Percentiles rank a stretch among this genome's conserved stretches.
Evolutionary conservation across 2,888 invertebrate species (phyloP).

Genomic region (Eupeodes latifasciatus): DNA sequence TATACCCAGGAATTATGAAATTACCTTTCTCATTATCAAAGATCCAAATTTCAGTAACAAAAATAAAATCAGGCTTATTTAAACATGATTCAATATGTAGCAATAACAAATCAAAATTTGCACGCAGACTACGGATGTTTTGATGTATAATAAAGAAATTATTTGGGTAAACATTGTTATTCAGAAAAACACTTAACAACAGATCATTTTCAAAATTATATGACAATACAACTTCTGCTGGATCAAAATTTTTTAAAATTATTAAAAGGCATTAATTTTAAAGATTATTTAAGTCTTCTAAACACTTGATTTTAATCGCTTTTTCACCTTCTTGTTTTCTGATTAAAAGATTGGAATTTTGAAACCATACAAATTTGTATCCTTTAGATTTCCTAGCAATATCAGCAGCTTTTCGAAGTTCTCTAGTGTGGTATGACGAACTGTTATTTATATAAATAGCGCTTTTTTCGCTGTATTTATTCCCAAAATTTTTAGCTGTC

Average conservation of each 20-base stretch:
- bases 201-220: too few relatives aligned
- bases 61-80: too few relatives aligned
- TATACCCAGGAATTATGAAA: background rate
- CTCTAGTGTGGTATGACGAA: background rate
- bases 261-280: background rate
- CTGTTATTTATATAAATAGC: background rate
- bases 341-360: background rate
- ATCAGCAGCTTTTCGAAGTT: too few relatives aligned
- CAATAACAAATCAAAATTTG: too few relatives aligned
- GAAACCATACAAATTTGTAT: background rate
- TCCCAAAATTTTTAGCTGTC: background rate
- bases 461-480: background rate
- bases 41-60: too few relatives aligned
- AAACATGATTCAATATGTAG: too few relatives aligned
- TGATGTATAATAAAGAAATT: too few relatives aligned
- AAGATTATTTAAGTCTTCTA: background rate
- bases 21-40: background rate
- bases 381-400: background rate
- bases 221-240: background rate
- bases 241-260: background rate
- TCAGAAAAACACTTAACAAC: too few relatives aligned
- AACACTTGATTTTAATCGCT: too few relatives aligned
- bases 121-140: too few relatives aligned
- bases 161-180: too few relatives aligned
- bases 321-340: background rate